Base-by-base conservation (phyloP, 2,113 vertebrate genomes). In the Lagenorhynchus albirostris region DNA sequence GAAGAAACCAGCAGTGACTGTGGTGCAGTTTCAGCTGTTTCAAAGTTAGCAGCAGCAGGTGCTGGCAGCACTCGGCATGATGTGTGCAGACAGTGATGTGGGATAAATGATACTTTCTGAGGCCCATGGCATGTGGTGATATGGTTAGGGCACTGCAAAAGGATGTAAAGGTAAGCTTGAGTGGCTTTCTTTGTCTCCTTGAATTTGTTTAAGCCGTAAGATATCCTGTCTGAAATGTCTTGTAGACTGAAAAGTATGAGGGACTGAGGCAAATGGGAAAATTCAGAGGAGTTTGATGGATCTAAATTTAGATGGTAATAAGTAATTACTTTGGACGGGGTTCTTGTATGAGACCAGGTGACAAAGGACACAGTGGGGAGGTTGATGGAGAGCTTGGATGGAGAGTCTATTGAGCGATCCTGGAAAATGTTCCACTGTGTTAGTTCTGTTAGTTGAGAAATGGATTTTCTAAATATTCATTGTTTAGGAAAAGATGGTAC, bases 151-250 rank as follows among this genome's bases (percentile, higher is more conserved):
- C 58, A 3, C 83, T 10, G 50, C 41, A 55, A 89, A 90, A 26
- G 47, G 38, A 71, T 73, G 62, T 67, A 18, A 80, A 92, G 31
- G 83, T 58, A 94, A 92, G 87, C 8, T 71, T 80, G 91, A 96
- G 87, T 96, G 94, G 18, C 86, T 97, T 95, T 94, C 36, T 95
- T 41, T 93, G 95, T 95, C 94, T 80, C 87, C 81, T 71, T 80
- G 38, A 95, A 92, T 97, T 96, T 97, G 92, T 62, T 92, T 89
- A 96, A 94, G 80, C 50, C 71, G 6, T 55, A 41, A 70, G 33
- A 62, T 86, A 25, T 73, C 71, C 77, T 84, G 55, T 58, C 80
- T 89, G 70, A 93, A 94, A 94, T 92, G 79, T 89, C 60, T 79
- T 94, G 26, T 65, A 85, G 70, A 44, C 38, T 71, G 70, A 90